Base-by-base conservation (phyloP, 2,797 vertebrate species). In the Taenioides sp. region DNA sequence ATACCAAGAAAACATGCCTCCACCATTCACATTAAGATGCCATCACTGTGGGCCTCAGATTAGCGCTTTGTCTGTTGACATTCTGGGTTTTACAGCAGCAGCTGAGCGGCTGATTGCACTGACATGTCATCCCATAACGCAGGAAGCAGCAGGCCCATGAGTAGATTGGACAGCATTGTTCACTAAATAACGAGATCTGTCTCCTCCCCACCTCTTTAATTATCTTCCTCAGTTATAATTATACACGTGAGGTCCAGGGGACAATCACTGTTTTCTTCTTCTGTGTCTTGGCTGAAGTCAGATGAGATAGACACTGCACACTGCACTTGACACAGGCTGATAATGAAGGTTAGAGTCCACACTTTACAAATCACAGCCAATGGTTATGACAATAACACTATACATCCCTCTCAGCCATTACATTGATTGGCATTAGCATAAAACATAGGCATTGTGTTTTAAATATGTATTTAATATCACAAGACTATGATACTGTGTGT, bases 171-270 rank as follows among this genome's bases (percentile, higher is more conserved):
- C 47, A 57, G 69, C 77, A 91, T 91, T 92, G 88, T 92, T 91
- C 80, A 16, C 78, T 83, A 83, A 91, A 92, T 91, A 88, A 92
- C 80, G 82, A 87, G 85, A 91, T 92, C 84, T 76, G 81, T 86
- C 87, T 89, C 77, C 80, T 77, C 87, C 79, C 86, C 84, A 75
- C 89, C 92, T 92, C 84, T 78, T 89, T 92, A 91, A 92, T 94
- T 93, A 92, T 85, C 84, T 87, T 88, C 72, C 83, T 83, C 81
- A 70, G 84, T 86, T 91, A 86, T 92, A 93, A 93, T 92, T 92
- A 92, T 89, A 89, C 72, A 81, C 88, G 89, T 89, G 86, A 88
- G 88, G 88, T 92, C 86, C 88, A 83, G 82, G 84, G 86, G 86
- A 92, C 89, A 82, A 86, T 82, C 85, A 80, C 84, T 83, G 81